Conservation (phyloP, 2,113 vertebrate genomes). For the Ceyx margarethae region DNA sequence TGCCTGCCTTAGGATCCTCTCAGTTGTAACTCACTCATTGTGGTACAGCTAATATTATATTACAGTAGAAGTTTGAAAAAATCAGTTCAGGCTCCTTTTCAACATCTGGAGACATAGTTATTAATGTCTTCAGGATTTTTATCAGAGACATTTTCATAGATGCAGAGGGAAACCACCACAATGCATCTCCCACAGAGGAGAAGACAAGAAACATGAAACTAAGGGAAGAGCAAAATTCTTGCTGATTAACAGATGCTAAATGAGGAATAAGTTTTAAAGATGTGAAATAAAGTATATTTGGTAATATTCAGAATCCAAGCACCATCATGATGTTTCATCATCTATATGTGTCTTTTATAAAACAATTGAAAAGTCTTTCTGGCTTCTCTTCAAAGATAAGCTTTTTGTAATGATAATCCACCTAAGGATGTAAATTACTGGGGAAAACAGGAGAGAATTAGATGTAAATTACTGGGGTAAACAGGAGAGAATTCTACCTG, state of each 20-base stretch:
- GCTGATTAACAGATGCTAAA: not conserved
- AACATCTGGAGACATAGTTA: not conserved
- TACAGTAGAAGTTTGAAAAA: not conserved
- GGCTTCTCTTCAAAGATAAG: not conserved
- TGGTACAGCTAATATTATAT: not conserved
- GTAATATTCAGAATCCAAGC: not conserved
- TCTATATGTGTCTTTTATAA: not conserved
- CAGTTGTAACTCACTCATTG: not conserved
- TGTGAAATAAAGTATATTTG: not conserved
- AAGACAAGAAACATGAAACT: not conserved
- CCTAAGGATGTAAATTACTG: not conserved
- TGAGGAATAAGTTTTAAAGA: not conserved
- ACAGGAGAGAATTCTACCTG: not conserved
- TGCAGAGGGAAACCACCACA: not conserved
- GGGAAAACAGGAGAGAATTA: not conserved
- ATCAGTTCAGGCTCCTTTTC: not conserved
- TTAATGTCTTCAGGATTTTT: not conserved
- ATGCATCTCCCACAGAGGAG: not conserved
- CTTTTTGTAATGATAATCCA: not conserved
- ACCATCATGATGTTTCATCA: not conserved
- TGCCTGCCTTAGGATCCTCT: not conserved
- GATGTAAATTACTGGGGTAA: not conserved
- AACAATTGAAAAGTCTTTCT: not conserved
- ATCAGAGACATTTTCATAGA: not conserved
- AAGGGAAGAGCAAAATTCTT: not conserved